These are phyloP conservation scores for Numida meleagris DNA, from an alignment of 2,113 vertebrate species.

Conservation along the genomic window DNA sequence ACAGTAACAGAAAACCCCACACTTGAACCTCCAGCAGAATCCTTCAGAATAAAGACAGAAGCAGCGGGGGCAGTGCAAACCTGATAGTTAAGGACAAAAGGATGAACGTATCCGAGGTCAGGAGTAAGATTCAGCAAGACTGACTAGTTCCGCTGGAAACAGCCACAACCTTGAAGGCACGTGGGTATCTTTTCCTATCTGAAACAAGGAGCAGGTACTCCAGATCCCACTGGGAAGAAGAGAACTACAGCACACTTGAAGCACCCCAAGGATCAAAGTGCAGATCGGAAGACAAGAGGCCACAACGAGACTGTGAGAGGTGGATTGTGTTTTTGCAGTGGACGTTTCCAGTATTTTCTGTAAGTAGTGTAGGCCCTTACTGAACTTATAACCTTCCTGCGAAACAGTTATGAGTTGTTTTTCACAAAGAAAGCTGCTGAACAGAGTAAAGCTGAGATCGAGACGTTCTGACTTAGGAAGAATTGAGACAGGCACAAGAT, in stretches of 20 bases:
- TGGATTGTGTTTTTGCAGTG: too few relatives aligned
- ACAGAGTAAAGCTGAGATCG: too few relatives aligned
- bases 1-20: not conserved
- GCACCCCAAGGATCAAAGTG: not conserved
- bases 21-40: not conserved
- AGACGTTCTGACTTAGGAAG: too few relatives aligned
- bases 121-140: not conserved
- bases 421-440: too few relatives aligned
- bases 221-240: not conserved
- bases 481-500: too few relatives aligned
- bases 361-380: too few relatives aligned
- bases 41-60: fast-evolving
- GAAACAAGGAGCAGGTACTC: not conserved
- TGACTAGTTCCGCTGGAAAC: not conserved
- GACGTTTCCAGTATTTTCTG: too few relatives aligned
- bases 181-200: not conserved
- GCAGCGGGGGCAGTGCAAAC: fast-evolving
- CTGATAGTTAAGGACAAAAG: not conserved
- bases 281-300: not conserved
- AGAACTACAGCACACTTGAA: not conserved
- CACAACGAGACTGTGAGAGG: too few relatives aligned
- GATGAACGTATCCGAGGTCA: not conserved
- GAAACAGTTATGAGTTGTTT: too few relatives aligned
- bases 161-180: not conserved
- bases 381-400: too few relatives aligned